Conservation (phyloP, 2,888 invertebrate species). For the Ptilodon capucinus region DNA sequence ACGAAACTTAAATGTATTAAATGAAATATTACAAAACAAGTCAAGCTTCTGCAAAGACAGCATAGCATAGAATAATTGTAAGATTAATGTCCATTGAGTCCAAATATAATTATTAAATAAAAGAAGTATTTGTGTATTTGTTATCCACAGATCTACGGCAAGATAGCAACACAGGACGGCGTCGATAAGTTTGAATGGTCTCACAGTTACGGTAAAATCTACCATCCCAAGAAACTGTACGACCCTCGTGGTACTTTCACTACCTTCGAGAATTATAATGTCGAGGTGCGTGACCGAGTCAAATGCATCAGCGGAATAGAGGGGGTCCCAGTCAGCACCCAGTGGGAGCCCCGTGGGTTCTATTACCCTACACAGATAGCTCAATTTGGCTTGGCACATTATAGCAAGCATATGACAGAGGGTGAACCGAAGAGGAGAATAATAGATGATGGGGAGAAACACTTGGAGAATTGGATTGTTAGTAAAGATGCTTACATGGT, state of each 20-base stretch:
- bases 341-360: conserved; percentile 98
- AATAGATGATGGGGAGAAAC: conserved; percentile 89
- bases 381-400: conserved; percentile 98
- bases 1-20: no score
- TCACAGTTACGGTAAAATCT: conserved; percentile 96
- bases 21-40: no score
- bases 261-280: conserved; percentile 99
- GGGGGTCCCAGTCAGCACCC: conserved; percentile 97
- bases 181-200: conserved; percentile 96
- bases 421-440: conserved; percentile 87
- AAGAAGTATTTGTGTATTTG: not conserved
- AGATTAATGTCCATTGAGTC: no score
- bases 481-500: conserved; percentile 86
- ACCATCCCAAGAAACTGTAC: conserved; percentile 94
- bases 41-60: no score
- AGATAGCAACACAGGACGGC: conserved; percentile 87
- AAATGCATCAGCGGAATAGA: conserved; percentile 97
- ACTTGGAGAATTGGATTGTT: conserved; percentile 87
- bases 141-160: conserved; percentile 88
- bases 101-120: not conserved
- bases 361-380: conserved; percentile 99
- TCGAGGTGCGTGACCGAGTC: conserved; percentile 97
- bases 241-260: conserved; percentile 95
- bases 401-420: conserved; percentile 96
- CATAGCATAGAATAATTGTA: no score